phyloP scores from a whole-genome alignment of 2,888 invertebrate species.

The Mactromeris polynyma region DNA sequence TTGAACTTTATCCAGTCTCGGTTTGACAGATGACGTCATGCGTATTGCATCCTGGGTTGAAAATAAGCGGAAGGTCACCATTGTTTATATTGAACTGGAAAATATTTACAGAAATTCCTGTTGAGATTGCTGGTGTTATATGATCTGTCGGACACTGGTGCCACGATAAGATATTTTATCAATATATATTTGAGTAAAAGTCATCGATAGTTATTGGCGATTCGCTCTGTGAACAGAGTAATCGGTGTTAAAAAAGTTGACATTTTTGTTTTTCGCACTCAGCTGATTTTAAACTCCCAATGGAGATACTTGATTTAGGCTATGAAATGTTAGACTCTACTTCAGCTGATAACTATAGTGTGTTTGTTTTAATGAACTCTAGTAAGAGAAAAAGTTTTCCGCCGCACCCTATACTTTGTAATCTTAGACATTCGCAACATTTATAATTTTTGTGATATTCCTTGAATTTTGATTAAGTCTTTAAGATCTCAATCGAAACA shows the following conservation, averaged over 20 bases:
- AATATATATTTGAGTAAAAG: not conserved
- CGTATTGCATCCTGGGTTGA: conserved; percentile 21
- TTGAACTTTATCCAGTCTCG: not conserved
- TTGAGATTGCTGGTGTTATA: not conserved
- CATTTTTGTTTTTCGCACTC: conserved; percentile 47
- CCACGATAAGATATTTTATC: not conserved
- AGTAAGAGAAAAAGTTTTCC: conserved; percentile 54
- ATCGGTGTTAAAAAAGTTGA: conserved; percentile 35
- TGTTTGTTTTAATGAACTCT: conserved; percentile 34
- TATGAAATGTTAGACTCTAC: conserved; percentile 38
- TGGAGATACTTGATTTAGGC: conserved; percentile 42
- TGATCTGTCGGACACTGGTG: not conserved
- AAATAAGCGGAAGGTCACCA: conserved; percentile 36
- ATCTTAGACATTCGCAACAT: conserved; percentile 36
- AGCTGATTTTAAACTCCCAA: conserved; percentile 56
- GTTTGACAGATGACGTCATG: conserved; percentile 32
- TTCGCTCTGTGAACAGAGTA: not conserved
- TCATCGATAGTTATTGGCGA: not conserved
- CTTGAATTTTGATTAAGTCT: too few species aligned
- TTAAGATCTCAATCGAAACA: too few species aligned
- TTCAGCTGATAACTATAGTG: not conserved
- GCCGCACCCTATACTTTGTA: conserved; percentile 24
- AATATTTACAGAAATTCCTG: not conserved
- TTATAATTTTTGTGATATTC: too few species aligned
- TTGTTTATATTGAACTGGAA: conserved; percentile 40